Conservation (phyloP, 2,113 vertebrate genomes). For the Coreoperca whiteheadi region DNA sequence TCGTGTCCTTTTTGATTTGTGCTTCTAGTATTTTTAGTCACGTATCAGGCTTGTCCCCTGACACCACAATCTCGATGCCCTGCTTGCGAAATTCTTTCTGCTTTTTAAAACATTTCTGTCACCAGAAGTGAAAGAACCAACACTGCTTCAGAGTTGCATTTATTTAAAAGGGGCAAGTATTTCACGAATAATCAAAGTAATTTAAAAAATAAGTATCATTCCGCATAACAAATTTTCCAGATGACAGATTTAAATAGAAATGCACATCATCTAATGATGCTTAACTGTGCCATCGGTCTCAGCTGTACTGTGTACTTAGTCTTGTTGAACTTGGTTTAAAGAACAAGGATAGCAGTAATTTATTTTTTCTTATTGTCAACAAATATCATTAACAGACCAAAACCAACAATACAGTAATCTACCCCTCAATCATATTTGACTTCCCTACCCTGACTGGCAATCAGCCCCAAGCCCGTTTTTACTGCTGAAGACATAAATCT, state of each 20-base stretch:
- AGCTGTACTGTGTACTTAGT: background rate
- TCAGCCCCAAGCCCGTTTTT: background rate
- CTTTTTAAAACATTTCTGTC: conserved; percentile 3
- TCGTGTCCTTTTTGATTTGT: conserved; percentile 42
- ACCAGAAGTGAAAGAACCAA: background rate
- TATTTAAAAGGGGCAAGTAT: background rate
- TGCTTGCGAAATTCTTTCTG: conserved; percentile 13
- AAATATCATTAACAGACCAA: background rate
- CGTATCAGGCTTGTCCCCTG: conserved; percentile 40
- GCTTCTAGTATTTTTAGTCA: conserved; percentile 62
- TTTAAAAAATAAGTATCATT: background rate
- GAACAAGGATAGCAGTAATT: background rate
- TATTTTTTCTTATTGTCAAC: background rate
- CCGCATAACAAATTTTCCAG: background rate
- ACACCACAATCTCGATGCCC: conserved; percentile 39
- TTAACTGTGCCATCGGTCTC: too few relatives aligned
- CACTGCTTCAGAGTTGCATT: background rate
- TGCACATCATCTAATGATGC: background rate
- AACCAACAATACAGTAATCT: background rate
- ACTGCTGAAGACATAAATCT: background rate
- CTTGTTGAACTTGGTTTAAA: background rate
- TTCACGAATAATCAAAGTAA: background rate
- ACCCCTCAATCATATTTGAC: background rate
- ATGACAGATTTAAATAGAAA: background rate
- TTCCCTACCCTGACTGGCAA: background rate